A percentile compares a stretch with the other conserved stretches of the same genome.
These are phyloP conservation scores for Geococcyx californianus DNA, from an alignment of 2,113 vertebrate species.

Conservation along the genomic window DNA sequence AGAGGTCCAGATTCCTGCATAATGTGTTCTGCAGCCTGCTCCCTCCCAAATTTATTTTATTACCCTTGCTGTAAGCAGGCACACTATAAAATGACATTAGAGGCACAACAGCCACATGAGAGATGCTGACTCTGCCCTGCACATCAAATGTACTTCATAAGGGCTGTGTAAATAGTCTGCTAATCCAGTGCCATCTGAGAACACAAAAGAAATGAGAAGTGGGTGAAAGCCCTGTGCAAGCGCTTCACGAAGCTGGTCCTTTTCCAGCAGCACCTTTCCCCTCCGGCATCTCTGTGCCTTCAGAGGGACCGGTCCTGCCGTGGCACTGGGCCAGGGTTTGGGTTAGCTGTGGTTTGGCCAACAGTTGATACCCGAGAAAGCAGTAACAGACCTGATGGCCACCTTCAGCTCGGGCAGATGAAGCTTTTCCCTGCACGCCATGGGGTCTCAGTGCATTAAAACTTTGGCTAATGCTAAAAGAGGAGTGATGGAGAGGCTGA, in stretches of 20 bases:
- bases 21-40: neutral
- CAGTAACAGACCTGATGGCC: neutral
- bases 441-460: neutral
- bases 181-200: neutral
- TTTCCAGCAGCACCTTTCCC: rapidly evolving
- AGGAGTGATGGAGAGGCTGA: neutral
- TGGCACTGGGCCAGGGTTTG: rapidly evolving
- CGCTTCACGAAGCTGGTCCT: neutral
- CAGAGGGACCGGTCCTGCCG: neutral
- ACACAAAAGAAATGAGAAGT: neutral
- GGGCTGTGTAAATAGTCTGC: neutral
- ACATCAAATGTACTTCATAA: slow-evolving; percentile 21
- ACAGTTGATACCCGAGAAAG: neutral
- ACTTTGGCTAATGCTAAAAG: neutral
- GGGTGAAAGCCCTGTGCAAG: neutral
- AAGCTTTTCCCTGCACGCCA: rapidly evolving
- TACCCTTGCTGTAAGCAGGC: slow-evolving; percentile 20
- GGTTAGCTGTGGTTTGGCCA: neutral
- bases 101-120: neutral
- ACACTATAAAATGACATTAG: neutral
- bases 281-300: neutral
- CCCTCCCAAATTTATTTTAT: slow-evolving; percentile 20
- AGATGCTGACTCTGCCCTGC: slow-evolving; percentile 42
- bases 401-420: neutral
- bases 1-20: neutral